Percentiles rank a stretch among this genome's conserved stretches.
Conservation (phyloP, 1,140 invertebrate genomes). For the Drosophila repleta region DNA sequence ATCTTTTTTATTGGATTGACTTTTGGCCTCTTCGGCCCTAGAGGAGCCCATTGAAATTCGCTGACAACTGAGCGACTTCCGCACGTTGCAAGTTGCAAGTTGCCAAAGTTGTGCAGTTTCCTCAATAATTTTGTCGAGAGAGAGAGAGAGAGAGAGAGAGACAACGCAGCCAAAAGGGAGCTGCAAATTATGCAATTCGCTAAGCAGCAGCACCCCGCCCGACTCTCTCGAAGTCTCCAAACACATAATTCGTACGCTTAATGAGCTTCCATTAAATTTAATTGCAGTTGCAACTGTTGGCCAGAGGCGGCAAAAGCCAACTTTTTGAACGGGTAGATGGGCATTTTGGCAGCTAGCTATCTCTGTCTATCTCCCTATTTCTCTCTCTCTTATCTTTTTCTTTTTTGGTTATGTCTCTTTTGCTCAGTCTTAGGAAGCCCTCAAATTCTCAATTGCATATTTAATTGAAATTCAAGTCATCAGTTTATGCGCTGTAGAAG, state of each 20-base stretch:
- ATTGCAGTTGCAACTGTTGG: conserved; percentile 76
- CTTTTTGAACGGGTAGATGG: conserved; percentile 10
- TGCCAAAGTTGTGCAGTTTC: conserved; percentile 36
- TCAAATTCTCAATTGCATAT: conserved; percentile 24
- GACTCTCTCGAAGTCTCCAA: neutral
- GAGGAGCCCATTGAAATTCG: conserved; percentile 22
- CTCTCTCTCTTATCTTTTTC: neutral
- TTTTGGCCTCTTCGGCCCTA: conserved; percentile 14
- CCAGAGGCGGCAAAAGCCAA: conserved; percentile 26
- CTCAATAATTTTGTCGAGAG: conserved; percentile 48
- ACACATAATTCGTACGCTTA: conserved; percentile 71
- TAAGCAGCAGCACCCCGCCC: conserved; percentile 16
- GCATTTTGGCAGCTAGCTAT: conserved; percentile 1
- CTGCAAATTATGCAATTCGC: conserved; percentile 62
- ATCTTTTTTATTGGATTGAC: conserved; percentile 26
- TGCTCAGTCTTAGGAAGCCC: conserved; percentile 41
- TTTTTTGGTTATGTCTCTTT: conserved; percentile 33
- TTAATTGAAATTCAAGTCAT: conserved; percentile 55
- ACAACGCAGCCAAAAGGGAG: conserved; percentile 12
- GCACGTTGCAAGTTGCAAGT: conserved; percentile 26
- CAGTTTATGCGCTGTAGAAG: conserved; percentile 15
- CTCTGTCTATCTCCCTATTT: neutral
- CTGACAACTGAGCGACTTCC: conserved; percentile 62
- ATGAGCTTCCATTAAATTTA: conserved; percentile 82
- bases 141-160: neutral